A percentile compares a stretch with the other conserved stretches of the same genome.
phyloP scores from a whole-genome alignment of 2,888 invertebrate species.

The Athalia cordata region DNA sequence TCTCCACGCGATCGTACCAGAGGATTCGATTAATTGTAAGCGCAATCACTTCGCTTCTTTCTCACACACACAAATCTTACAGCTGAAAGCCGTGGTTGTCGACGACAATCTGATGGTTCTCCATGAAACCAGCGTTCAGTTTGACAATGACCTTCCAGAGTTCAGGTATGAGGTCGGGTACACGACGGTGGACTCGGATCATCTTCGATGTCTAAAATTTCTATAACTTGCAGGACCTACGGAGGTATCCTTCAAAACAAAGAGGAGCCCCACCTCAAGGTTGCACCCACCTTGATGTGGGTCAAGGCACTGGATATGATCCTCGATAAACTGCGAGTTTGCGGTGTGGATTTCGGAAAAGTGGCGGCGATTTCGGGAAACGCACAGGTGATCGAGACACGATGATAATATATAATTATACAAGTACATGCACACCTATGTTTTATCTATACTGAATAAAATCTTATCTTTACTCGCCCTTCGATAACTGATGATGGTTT shows the following conservation, averaged over 20 bases:
- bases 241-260: constrained; percentile 78
- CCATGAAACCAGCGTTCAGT: constrained; percentile 89
- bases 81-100: constrained; percentile 94
- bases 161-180: constrained; percentile 79
- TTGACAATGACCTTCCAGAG: constrained; percentile 95
- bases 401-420: neutral
- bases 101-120: constrained; percentile 83
- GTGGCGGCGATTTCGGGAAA: constrained; percentile 93
- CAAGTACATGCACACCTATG: neutral
- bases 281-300: constrained; percentile 94
- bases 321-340: constrained; percentile 87
- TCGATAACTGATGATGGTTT: constrained; percentile 46
- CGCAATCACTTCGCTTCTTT: neutral
- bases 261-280: constrained; percentile 77
- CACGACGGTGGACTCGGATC: neutral
- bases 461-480: constrained; percentile 20
- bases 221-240: constrained; percentile 74
- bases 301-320: constrained; percentile 95
- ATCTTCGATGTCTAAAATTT: neutral
- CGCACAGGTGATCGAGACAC: constrained; percentile 83
- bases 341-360: constrained; percentile 88
- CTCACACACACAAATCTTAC: constrained; percentile 66
- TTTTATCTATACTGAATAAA: neutral
- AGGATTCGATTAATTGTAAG: neutral
- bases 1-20: neutral